Evolutionary conservation across 23 tunicate species (phyloP), one percentile per base, ranked within the genome.

Genomic region (Aplidium turbinatum): DNA sequence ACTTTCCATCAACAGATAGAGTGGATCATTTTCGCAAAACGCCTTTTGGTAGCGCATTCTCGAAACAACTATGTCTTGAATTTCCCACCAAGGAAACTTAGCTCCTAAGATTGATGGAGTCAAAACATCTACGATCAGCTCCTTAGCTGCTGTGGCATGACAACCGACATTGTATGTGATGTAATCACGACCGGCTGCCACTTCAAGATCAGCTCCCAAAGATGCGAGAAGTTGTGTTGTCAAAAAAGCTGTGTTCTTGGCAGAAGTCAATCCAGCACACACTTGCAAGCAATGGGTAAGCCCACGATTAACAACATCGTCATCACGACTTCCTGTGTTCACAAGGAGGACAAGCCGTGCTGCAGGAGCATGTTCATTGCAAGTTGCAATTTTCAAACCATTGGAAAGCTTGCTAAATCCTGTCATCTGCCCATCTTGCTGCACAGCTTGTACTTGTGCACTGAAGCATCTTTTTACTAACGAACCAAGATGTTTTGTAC

Each of bases 51-150:
- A 72, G 33, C 56, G 52, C 97, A 90, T 90, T 36, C 82, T 51
- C 33, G 58, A 21, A 31, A 28, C 54, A 24, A 83, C 72, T 6
- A 9, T 21, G 39, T 78, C 72, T 39, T 64, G 35, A 3, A 90
- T 39, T 72, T 90, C 97, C 84, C 84, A 90, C 86, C 82, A 80
- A 4, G 77, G 79, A 58, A 60, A 90, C n/a, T 78, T 83, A 45
- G 68, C 76, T 26, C 79, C 79, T 0, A 58, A 39, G 33, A 90
- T 30, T 51, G 81, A 20, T 5, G 97, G 97, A 9, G 58, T 64
- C 25, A 90, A 38, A 24, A 83, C 85, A 55, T 83, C 73, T 2
- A 74, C 20, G 24, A 90, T 23, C 23, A 90, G n/a, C 13, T 90
- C 85, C 6, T 70, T 39, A 35, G 80, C 83, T 32, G 60, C 72